Base-by-base conservation (phyloP, 1,140 invertebrate genomes). In the Drosophila mauritiana region DNA sequence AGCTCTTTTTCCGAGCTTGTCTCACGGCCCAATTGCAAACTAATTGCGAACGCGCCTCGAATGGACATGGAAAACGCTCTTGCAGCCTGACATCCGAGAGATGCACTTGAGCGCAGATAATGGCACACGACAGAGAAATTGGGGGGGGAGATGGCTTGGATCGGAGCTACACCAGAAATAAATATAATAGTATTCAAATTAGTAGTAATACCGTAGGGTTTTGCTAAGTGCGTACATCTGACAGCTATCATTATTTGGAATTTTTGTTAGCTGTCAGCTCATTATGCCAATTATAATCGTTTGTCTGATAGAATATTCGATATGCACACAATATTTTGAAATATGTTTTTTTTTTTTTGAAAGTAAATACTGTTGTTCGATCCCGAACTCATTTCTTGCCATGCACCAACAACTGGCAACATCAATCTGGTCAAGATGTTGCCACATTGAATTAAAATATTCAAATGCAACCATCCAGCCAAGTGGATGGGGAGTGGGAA, bases 1-100 rank as follows among this genome's bases (percentile, higher is more conserved):
- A 52, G 46, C 59, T 70, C 36, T 75, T 63, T 72, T 82, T 40
- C 45, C 67, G 15, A 59, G 65, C 65, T 53, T 75, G 78, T 86
- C 82, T 72, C 83, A 88, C 79, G 83, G 83, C 74, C 82, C 82
- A 88, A 86, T 86, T 86, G 82, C 75, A 88, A 88, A 76, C 74
- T 83, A 86, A 86, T 88, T 88, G 83, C 83, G 78, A 86, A 79
- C 67, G 79, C 78, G 82, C 55, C 59, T 78, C 48, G 45, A 68
- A 58, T 43, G 51, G 67, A 70, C 67, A 57, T 56, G 65, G 67
- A 69, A 70, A 55, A 52, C 42, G 62, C 43, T 49, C 56, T 42
- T 15, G 3, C 51, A 22, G 42, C 48, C 42, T 75, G 83, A 78
- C 83, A 86, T 55, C 70, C 67, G 31, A 48, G 17, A 67, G 65